Base-by-base conservation (phyloP, 2,113 vertebrate genomes). In the Falcunculus frontatus region DNA sequence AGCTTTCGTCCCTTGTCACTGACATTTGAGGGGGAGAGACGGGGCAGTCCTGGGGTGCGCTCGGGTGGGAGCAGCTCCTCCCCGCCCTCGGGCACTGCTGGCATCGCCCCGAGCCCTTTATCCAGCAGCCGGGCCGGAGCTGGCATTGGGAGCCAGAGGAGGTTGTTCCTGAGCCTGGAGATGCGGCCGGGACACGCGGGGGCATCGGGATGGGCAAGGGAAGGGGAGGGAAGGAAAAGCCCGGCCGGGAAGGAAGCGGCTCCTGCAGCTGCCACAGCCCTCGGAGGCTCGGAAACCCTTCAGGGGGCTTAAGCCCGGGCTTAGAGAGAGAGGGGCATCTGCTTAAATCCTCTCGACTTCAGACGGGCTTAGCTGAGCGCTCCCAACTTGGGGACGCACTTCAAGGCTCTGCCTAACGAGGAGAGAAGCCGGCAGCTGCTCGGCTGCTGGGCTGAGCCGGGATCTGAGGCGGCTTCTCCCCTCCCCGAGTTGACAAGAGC, bases 101-200 rank as follows among this genome's bases (percentile, higher is more conserved):
- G 16, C 11, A 22, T 8, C 30, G 2, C 11, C 32, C 17, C 6
- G 50, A 63, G 52, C 22, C 53, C 39, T 37, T 37, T 6, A 9
- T 0, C 0, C 8, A 6, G 10, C 13, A 22, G 49, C 35, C 33
- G 25, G 26, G 37, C 33, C 4, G 56, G 22, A 27, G 27, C 18
- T 6, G 16, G 13, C 15, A 4, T 33, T 82, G 35, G 16, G 73
- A 74, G 55, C 33, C 4, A 0, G 17, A 35, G 23, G 16, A 37
- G 16, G 20, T 44, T 37, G n/a, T 41, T 41, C 41, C 41, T 41
- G 41, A 41, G 41, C 41, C 41, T 41, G 37, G 27, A 37, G 17
- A 52, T 78, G 44, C 29, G 29, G 11, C 17, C n/a, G 16, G 37
- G 42, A 35, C 18, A 72, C n/a, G n/a, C n/a, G n/a, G n/a, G n/a